phyloP scores from a whole-genome alignment of 2,888 invertebrate species.

The Strigamia transsilvanica region DNA sequence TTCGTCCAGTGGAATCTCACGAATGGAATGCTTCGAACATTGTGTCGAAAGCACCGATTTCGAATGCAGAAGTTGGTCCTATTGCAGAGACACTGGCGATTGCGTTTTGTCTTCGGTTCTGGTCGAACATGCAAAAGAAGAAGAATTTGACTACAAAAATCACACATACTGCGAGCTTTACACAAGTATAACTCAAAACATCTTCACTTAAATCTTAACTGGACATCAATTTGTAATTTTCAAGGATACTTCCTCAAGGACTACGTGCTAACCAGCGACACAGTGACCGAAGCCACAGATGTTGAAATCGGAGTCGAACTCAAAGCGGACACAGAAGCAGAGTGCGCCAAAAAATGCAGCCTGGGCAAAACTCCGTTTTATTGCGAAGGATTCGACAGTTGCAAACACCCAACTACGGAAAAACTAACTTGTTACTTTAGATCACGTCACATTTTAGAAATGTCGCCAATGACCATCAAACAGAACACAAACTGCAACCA shows the following conservation, averaged over 20 bases:
- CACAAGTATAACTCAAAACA: background rate
- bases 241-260: background rate
- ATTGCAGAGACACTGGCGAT: background rate
- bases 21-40: background rate
- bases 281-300: background rate
- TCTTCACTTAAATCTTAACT: too few species aligned
- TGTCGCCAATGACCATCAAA: background rate
- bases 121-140: background rate
- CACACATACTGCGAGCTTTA: background rate
- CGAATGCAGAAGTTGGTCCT: slow-evolving; percentile 1
- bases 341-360: background rate
- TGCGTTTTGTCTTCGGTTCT: background rate
- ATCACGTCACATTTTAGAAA: background rate
- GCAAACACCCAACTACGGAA: background rate
- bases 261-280: background rate
- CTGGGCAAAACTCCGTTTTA: background rate
- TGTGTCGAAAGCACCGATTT: background rate
- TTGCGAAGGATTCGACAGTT: slow-evolving; percentile 9
- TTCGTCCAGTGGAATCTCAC: background rate
- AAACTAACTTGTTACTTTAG: background rate
- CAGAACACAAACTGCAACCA: background rate
- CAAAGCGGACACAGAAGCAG: background rate
- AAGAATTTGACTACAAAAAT: background rate
- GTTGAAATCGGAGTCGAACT: background rate
- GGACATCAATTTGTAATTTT: too few species aligned